A percentile compares a stretch with the other conserved stretches of the same genome.
Evolutionary conservation across 1,140 invertebrate genomes (phyloP).

Genomic region (Heliothis subflexa): DNA sequence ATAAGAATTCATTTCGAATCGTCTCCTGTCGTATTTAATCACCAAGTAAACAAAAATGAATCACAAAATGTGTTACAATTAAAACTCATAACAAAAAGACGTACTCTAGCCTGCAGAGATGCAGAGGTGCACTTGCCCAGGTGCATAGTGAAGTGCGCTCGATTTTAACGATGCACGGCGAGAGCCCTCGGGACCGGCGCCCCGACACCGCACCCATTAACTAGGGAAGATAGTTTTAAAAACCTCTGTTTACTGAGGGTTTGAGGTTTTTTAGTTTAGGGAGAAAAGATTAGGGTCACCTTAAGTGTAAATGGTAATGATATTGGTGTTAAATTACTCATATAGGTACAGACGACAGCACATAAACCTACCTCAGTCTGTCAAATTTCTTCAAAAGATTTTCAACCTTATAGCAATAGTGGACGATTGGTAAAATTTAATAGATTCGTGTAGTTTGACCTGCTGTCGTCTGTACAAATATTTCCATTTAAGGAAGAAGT

Average conservation of each 20-base stretch:
- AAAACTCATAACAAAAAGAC: constrained; percentile 38
- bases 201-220: constrained; percentile 25
- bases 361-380: too few relatives aligned
- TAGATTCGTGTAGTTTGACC: neutral
- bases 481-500: too few relatives aligned
- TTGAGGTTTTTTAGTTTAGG: too few relatives aligned
- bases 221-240: constrained; percentile 24
- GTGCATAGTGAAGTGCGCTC: constrained; percentile 19
- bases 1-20: neutral
- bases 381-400: too few relatives aligned
- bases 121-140: neutral
- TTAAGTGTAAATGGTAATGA: too few relatives aligned
- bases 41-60: neutral
- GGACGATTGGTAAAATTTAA: too few relatives aligned
- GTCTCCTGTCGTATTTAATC: neutral
- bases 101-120: neutral
- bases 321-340: neutral
- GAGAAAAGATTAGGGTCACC: too few relatives aligned
- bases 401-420: too few relatives aligned
- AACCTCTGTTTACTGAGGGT: neutral
- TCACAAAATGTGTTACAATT: constrained; percentile 8
- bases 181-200: neutral
- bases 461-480: too few relatives aligned
- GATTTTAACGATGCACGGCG: constrained; percentile 38
- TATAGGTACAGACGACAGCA: neutral